Evolutionary conservation across 2,797 vertebrate genomes (phyloP), one percentile per base, ranked within the genome.

Genomic region (Diplodus sargus): DNA sequence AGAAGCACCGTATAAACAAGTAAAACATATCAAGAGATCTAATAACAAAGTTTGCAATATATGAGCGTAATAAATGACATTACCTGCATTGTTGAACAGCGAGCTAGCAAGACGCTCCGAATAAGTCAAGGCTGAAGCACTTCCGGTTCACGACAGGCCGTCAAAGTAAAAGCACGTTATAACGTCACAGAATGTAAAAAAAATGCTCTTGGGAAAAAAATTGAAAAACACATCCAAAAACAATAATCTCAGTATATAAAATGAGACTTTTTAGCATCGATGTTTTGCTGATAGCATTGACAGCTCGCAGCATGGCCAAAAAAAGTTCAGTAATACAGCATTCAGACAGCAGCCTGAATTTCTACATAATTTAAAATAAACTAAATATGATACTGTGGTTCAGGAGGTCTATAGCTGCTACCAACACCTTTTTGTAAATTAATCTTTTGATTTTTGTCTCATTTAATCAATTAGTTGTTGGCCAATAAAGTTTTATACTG

Each of bases 21-120:
- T 0, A 7, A 15, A 53, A 20, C 0, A 20, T 0, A 22, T 2
- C 0, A 28, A 39, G 10, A 0, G 2, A 22, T 15, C 34, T 10
- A 30, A 4, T 3, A 47, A 20, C 13, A 47, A 39, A 5, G 4
- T 60, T 58, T 0, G 0, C 0, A 20, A n/a, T 1, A 45, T 3
- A 45, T 5, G 42, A 0, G 2, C 0, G 17, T 23, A 62, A 15
- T 52, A 39, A 53, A 42, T 9, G 6, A 7, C 12, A 43, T 81
- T 85, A 90, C 90, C 88, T 92, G 89, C 90, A 92, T 92, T 20
- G 74, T 83, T 76, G 3, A 53, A 4, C 49, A 2, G n/a, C 14
- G n/a, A 53, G 2, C 10, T n/a, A 34, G 39, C 23, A 5, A 25
- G 25, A 20, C 0, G 0, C 3, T 5, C 4, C 1, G 0, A 14